These are phyloP conservation scores for Lasius platythorax DNA, from an alignment of 2,888 invertebrate species.

Conservation along the genomic window DNA sequence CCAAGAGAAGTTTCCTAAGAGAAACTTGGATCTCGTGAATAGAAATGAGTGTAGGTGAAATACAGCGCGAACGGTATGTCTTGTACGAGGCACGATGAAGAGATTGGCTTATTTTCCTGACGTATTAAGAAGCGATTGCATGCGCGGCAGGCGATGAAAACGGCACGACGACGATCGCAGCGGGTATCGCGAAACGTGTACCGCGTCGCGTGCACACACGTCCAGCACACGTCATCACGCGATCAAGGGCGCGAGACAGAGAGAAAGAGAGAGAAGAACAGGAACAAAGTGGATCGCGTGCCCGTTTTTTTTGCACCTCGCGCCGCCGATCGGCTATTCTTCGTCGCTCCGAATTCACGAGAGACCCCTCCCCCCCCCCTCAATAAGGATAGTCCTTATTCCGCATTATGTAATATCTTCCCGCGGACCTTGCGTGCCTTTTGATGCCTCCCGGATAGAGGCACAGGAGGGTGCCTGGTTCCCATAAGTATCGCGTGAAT, in stretches of 20 bases:
- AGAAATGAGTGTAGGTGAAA: not conserved
- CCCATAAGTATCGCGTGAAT: conserved; percentile 70
- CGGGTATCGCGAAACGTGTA: conserved; percentile 55
- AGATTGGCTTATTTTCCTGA: conserved; percentile 11
- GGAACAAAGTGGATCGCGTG: conserved; percentile 74
- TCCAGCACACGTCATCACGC: conserved; percentile 74
- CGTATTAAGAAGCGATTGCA: not conserved
- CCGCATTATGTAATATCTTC: conserved; percentile 63
- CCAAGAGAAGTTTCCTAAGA: not conserved
- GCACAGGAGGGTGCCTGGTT: conserved; percentile 60
- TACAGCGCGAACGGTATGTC: not conserved
- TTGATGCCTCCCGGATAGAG: conserved; percentile 26
- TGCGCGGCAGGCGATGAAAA: conserved; percentile 26
- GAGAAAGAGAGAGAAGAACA: conserved; percentile 35
- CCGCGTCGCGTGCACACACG: conserved; percentile 71
- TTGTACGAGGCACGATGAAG: not conserved
- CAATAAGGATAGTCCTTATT: conserved; percentile 28
- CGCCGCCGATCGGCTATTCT: conserved; percentile 59
- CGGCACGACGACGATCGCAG: conserved; percentile 42
- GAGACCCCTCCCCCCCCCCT: conserved; percentile 11
- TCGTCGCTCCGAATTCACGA: conserved; percentile 57
- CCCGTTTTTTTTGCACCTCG: conserved; percentile 50
- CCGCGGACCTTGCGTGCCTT: conserved; percentile 26
- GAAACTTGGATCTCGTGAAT: not conserved
- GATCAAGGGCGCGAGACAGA: conserved; percentile 40